These are phyloP conservation scores for Halocynthia roretzi DNA, from an alignment of 23 tunicate species.

Conservation along the genomic window DNA sequence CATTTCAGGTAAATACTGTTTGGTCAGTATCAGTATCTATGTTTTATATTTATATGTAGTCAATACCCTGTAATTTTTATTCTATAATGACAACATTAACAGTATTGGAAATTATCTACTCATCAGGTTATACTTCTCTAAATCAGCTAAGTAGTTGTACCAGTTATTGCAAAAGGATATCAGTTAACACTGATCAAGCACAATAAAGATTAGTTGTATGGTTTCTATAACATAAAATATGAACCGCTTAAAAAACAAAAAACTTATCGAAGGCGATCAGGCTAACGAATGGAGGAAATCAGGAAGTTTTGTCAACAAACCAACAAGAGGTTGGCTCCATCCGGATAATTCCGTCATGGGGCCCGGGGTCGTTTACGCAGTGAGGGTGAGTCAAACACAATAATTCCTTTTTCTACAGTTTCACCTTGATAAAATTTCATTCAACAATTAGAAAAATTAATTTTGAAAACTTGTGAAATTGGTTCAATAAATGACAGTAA, in stretches of 20 bases:
- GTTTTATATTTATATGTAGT: no score
- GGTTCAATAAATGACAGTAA: not conserved
- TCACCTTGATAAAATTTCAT: not conserved
- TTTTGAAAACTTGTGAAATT: not conserved
- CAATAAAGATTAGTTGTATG: no score
- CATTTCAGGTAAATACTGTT: no score
- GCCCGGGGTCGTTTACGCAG: constrained; percentile 92
- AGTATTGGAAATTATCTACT: no score
- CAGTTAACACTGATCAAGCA: no score
- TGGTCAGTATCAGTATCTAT: no score
- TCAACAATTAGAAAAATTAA: not conserved
- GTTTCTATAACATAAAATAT: not conserved
- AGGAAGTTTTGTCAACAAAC: constrained; percentile 95
- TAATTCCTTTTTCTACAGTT: not conserved
- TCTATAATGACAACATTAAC: no score
- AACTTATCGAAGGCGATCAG: constrained; percentile 80
- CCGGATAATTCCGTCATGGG: constrained; percentile 92
- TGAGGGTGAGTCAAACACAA: constrained; percentile 32
- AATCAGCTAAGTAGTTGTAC: no score
- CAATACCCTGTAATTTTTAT: no score
- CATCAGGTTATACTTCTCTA: no score
- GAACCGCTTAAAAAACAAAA: constrained; percentile 49
- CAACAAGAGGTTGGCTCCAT: constrained; percentile 92
- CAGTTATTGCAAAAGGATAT: no score
- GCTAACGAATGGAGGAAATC: constrained; percentile 92